phyloP scores from a whole-genome alignment of 2,797 vertebrate species.

The Oreonectes daqikongensis region DNA sequence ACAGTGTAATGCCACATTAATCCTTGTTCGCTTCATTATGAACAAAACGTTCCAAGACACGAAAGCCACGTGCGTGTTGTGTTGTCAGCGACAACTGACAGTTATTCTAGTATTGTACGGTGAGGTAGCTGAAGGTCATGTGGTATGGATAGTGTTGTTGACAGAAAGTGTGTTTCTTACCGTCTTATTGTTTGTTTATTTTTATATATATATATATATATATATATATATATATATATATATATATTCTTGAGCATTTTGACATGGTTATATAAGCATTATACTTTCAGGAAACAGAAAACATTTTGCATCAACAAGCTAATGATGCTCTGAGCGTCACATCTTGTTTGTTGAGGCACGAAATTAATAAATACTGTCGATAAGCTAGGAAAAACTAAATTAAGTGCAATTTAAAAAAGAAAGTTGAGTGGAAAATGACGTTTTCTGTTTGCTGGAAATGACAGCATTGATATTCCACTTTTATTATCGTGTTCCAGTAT shows the following conservation, averaged over 20 bases:
- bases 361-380: slow-evolving; percentile 78
- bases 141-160: slow-evolving; percentile 87
- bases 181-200: slow-evolving; percentile 58
- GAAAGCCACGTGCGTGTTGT: slow-evolving; percentile 71
- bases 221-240: slow-evolving; percentile 70
- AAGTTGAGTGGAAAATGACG: slow-evolving; percentile 70
- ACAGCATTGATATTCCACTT: slow-evolving; percentile 84
- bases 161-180: slow-evolving; percentile 74
- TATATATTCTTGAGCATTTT: slow-evolving; percentile 66
- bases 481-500: slow-evolving; percentile 91
- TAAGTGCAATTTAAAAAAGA: slow-evolving; percentile 81
- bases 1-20: slow-evolving; percentile 81
- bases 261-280: slow-evolving; percentile 81
- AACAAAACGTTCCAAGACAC: slow-evolving; percentile 76
- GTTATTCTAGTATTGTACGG: slow-evolving; percentile 77
- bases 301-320: slow-evolving; percentile 81
- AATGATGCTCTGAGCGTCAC: slow-evolving; percentile 68
- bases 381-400: slow-evolving; percentile 57
- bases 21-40: slow-evolving; percentile 76
- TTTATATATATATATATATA: slow-evolving; percentile 69
- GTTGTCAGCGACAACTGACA: slow-evolving; percentile 68
- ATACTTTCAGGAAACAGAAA: slow-evolving; percentile 99
- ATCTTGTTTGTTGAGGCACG: slow-evolving; percentile 83
- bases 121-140: slow-evolving; percentile 74
- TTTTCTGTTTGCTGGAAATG: slow-evolving; percentile 99